A percentile compares a stretch with the other conserved stretches of the same genome.
These are phyloP conservation scores for Ptiloglossa arizonensis DNA, from an alignment of 1,140 invertebrate genomes.

Conservation along the genomic window DNA sequence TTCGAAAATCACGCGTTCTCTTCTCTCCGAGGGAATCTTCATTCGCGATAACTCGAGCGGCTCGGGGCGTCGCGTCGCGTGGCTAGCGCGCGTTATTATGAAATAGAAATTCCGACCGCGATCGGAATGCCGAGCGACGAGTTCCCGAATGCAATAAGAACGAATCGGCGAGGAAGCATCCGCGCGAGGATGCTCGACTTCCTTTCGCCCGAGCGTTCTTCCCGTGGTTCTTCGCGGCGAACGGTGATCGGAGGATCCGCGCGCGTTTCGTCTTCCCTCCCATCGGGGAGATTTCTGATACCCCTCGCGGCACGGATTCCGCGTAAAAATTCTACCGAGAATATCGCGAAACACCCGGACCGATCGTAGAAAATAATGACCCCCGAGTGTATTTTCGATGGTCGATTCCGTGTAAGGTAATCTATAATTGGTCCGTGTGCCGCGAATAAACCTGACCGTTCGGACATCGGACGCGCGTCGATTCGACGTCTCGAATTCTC, in stretches of 20 bases:
- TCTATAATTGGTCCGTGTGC: slow-evolving; percentile 1
- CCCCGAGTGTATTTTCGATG: not conserved
- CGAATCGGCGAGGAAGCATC: slow-evolving; percentile 38
- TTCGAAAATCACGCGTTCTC: too few species aligned
- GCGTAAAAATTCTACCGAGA: not conserved
- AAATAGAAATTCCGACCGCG: slow-evolving; percentile 61
- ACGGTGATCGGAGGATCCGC: too few species aligned
- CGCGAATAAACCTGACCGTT: too few species aligned
- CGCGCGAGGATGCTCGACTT: slow-evolving; percentile 41
- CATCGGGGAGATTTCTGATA: too few species aligned
- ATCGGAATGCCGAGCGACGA: slow-evolving; percentile 59
- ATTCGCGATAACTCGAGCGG: not conserved
- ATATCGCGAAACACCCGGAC: not conserved
- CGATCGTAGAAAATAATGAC: too few species aligned
- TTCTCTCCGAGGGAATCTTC: not conserved
- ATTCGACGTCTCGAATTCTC: too few species aligned
- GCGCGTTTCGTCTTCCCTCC: too few species aligned
- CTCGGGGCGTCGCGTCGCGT: not conserved
- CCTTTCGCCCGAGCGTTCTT: slow-evolving; percentile 6
- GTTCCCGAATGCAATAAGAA: slow-evolving; percentile 61
- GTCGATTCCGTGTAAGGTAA: not conserved
- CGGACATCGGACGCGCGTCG: too few species aligned
- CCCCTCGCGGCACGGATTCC: too few species aligned
- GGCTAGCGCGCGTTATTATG: slow-evolving; percentile 44
- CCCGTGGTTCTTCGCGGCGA: too few species aligned